A percentile compares a stretch with the other conserved stretches of the same genome.
phyloP scores from a whole-genome alignment of 2,797 vertebrate species.

The Poecilia gillii region DNA sequence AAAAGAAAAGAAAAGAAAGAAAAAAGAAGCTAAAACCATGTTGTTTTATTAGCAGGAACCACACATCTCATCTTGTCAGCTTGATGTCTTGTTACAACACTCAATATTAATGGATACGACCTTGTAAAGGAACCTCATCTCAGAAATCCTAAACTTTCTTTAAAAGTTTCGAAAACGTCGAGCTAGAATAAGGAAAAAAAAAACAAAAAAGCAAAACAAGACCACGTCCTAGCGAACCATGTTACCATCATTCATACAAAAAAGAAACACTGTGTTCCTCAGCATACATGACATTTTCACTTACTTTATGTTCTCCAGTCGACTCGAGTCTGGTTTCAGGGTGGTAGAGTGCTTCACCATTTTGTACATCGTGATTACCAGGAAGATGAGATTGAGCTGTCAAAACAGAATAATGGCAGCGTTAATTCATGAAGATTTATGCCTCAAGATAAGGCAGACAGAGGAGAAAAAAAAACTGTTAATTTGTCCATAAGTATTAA shows the following conservation, averaged over 20 bases:
- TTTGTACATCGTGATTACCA: slow-evolving; percentile 99
- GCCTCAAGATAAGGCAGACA: slow-evolving; percentile 52
- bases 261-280: slow-evolving; percentile 37
- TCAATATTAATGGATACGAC: background rate
- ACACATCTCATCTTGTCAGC: background rate
- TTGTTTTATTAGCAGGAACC: background rate
- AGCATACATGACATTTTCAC: slow-evolving; percentile 73
- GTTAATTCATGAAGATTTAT: slow-evolving; percentile 72
- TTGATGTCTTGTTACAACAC: background rate
- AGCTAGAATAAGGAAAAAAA: background rate
- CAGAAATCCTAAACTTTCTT: background rate
- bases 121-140: background rate
- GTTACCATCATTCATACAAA: slow-evolving; percentile 50
- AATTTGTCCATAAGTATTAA: slow-evolving; percentile 77
- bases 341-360: slow-evolving; percentile 99
- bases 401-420: slow-evolving; percentile 81
- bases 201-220: slow-evolving; percentile 7
- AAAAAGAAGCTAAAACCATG: background rate
- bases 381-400: slow-evolving; percentile 99
- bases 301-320: slow-evolving; percentile 99
- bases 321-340: slow-evolving; percentile 99
- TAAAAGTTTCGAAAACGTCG: background rate
- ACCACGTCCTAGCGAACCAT: slow-evolving; percentile 35
- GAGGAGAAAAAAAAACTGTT: slow-evolving; percentile 57
- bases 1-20: background rate